Conservation (phyloP, 1,140 invertebrate species). For the Drosophila mayri region DNA sequence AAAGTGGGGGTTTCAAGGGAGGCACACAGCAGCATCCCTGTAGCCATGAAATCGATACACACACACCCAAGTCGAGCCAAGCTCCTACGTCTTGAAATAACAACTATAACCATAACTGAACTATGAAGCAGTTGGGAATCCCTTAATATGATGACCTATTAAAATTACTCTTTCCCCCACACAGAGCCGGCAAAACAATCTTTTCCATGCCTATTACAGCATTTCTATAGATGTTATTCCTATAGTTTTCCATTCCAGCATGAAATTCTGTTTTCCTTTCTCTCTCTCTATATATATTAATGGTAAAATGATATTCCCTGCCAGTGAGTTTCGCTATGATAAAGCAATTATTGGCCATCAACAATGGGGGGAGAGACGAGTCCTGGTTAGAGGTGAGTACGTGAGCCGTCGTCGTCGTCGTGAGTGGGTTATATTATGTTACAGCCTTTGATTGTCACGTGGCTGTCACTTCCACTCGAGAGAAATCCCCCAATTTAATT, state of each 20-base stretch:
- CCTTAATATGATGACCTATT: constrained; percentile 82
- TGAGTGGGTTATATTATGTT: constrained; percentile 19
- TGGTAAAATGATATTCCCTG: constrained; percentile 60
- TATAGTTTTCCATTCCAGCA: constrained; percentile 39
- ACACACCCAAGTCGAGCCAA: constrained; percentile 10
- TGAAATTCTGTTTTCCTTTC: constrained; percentile 42
- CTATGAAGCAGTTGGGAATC: constrained; percentile 49
- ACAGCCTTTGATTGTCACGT: constrained; percentile 44
- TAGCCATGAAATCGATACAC: constrained; percentile 65
- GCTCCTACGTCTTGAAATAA: constrained; percentile 21
- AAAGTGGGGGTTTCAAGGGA: not conserved
- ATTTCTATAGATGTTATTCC: constrained; percentile 28
- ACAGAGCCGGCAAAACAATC: constrained; percentile 26
- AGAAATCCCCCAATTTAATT: constrained; percentile 62
- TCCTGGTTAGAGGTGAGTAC: constrained; percentile 7
- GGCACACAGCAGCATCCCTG: constrained; percentile 6
- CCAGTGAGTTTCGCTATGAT: constrained; percentile 49
- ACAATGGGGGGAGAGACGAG: constrained; percentile 2
- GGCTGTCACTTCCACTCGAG: constrained; percentile 36
- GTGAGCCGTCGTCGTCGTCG: constrained; percentile 19
- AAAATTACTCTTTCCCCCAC: constrained; percentile 56
- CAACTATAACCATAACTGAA: constrained; percentile 44
- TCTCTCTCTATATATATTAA: constrained; percentile 33
- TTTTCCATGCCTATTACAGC: constrained; percentile 51
- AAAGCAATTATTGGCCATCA: constrained; percentile 70